Percentiles rank a stretch among this genome's conserved stretches.
Conservation (phyloP, 2,797 vertebrate species). For the Dicrostonyx torquatus region DNA sequence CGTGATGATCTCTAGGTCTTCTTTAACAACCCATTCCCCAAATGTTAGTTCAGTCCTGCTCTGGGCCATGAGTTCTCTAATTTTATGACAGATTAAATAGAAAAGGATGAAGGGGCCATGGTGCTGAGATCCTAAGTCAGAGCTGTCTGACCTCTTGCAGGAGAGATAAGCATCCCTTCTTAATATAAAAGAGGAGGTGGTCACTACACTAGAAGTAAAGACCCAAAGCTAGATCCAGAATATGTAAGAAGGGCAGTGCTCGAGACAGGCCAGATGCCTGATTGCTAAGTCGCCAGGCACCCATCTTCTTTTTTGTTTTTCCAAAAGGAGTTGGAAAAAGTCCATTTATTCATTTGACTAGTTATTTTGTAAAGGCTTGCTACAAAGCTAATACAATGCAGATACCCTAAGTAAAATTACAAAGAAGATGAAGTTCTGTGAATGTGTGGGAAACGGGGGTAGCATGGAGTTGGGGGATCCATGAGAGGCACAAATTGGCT, state of each 20-base stretch:
- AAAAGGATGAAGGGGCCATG: not conserved
- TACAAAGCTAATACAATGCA: not conserved
- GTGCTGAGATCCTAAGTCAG: not conserved
- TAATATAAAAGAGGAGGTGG: not conserved
- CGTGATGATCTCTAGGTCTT: slow-evolving; percentile 13
- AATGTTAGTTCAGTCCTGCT: slow-evolving; percentile 29
- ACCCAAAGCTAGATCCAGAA: not conserved
- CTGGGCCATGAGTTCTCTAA: slow-evolving; percentile 11
- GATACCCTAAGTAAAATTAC: not conserved
- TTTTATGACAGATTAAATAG: slow-evolving; percentile 6
- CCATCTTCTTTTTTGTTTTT: not conserved
- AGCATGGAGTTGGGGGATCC: not conserved
- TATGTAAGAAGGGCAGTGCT: not conserved
- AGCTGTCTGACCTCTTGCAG: not conserved
- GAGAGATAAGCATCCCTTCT: not conserved
- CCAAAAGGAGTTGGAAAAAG: not conserved
- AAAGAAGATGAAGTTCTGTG: not conserved
- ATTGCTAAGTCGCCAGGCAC: not conserved
- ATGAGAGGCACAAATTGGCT: not conserved
- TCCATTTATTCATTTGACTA: not conserved
- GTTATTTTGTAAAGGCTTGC: not conserved
- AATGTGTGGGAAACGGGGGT: not conserved
- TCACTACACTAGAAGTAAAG: not conserved
- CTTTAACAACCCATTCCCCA: not conserved
- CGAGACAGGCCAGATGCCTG: not conserved